Base-by-base conservation (phyloP, 2,797 vertebrate genomes). In the Emys orbicularis region DNA sequence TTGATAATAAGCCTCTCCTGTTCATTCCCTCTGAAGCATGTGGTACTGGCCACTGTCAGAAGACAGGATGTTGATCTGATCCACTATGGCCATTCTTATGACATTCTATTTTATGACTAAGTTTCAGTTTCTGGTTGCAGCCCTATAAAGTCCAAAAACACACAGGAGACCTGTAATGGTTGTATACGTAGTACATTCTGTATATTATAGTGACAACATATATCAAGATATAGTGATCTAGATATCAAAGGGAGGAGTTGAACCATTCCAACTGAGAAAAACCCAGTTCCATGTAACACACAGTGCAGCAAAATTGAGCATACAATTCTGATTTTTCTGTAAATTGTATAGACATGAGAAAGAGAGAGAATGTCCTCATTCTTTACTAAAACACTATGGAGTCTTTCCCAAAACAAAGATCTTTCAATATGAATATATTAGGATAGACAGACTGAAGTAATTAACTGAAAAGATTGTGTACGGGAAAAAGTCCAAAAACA, bases 31-130 rank as follows among this genome's bases (percentile, higher is more conserved):
- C n/a, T 68, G 61, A n/a, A 34, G 61, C 15, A 65, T 61, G 59
- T 18, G 31, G 31, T 15, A 61, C n/a, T 65, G 59, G 13, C 34
- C 57, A 59, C 57, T 59, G 57, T 59, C 27, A 59, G 57, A 34
- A 61, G 31, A 65, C 61, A n/a, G 31, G 34, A 65, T 4, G 34
- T 34, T 65, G 61, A 31, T 65, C 61, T 65, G 34, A 65, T 34
- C 31, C 61, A 65, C 34, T 65, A 34, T 65, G 61, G 34, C 16
- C 53, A 93, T 47, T 87, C 5, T 31, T 18, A 37, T 57, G 25
- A 93, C 94, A 34, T 25, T 87, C 47, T 90, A 57, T 79, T 94
- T 88, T 83, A 83, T 90, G 86, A 90, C 74, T 96, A 53, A 89
- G 25, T 85, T 27, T 81, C 89, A 18, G 15, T 61, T 31, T 83